Percentiles rank a stretch among this genome's conserved stretches.
Conservation (phyloP, 2,888 invertebrate species). For the Nomada fucata region DNA sequence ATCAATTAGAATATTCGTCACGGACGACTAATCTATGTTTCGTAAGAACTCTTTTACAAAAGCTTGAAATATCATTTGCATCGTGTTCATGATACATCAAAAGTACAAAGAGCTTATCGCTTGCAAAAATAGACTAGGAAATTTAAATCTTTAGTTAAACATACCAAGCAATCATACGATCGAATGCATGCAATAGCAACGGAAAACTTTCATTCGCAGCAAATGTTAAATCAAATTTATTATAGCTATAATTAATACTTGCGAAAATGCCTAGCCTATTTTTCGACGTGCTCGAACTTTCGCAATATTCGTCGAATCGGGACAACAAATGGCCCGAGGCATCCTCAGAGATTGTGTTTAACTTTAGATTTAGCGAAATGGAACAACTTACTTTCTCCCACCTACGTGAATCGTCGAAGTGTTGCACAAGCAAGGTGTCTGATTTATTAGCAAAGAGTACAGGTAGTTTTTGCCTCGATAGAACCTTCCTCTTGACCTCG, state of each 20-base stretch:
- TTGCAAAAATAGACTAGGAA: too few species aligned
- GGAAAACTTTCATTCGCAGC: background rate
- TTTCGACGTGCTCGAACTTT: background rate
- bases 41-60: background rate
- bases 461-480: slow-evolving; percentile 19
- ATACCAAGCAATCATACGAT: too few species aligned
- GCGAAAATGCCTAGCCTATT: too few species aligned
- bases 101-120: background rate
- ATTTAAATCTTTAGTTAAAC: too few species aligned
- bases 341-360: slow-evolving; percentile 1
- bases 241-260: too few species aligned
- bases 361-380: slow-evolving; percentile 16
- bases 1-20: slow-evolving; percentile 17
- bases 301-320: slow-evolving; percentile 27
- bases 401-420: slow-evolving; percentile 11
- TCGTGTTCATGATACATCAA: background rate
- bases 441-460: slow-evolving; percentile 25
- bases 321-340: slow-evolving; percentile 28
- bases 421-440: slow-evolving; percentile 21
- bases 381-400: slow-evolving; percentile 44
- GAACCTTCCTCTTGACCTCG: slow-evolving; percentile 10
- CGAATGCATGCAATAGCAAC: background rate
- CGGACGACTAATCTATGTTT: background rate
- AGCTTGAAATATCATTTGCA: background rate
- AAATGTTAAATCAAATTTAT: background rate